phyloP scores from a whole-genome alignment of 2,113 vertebrate species.

The Otis tarda region DNA sequence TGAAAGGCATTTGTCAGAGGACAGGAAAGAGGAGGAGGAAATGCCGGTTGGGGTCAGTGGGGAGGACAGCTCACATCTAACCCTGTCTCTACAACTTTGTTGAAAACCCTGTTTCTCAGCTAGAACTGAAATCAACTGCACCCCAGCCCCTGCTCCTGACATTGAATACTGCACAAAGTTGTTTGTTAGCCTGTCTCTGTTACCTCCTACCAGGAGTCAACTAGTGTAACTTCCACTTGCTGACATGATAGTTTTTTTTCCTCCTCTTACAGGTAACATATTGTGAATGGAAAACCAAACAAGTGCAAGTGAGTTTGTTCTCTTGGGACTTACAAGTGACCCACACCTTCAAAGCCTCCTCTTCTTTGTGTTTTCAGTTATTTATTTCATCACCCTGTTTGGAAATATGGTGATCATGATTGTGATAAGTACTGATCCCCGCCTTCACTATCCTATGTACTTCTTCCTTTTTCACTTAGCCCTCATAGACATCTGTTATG shows the following conservation, averaged over 20 bases:
- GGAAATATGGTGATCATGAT: background rate
- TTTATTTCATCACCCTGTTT: background rate
- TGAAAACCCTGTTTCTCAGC: background rate
- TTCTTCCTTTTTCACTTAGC: background rate
- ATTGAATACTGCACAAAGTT: background rate
- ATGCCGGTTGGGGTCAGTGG: background rate
- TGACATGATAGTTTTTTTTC: background rate
- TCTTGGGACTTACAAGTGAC: background rate
- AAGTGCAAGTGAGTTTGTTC: background rate
- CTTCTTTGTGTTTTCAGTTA: background rate
- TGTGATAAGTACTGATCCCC: background rate
- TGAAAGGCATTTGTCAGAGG: background rate
- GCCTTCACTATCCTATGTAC: background rate
- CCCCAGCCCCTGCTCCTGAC: background rate
- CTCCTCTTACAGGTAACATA: background rate
- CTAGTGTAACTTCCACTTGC: background rate
- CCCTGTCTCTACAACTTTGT: background rate
- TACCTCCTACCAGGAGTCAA: background rate
- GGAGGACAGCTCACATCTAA: background rate
- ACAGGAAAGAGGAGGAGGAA: background rate
- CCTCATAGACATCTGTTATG: background rate
- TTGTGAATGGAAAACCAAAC: background rate
- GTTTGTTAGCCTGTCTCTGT: background rate
- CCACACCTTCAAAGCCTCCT: background rate
- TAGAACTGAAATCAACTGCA: background rate